Evolutionary conservation across 2,888 invertebrate genomes (phyloP), one percentile per base, ranked within the genome.

Genomic region (Drosophila robusta): DNA sequence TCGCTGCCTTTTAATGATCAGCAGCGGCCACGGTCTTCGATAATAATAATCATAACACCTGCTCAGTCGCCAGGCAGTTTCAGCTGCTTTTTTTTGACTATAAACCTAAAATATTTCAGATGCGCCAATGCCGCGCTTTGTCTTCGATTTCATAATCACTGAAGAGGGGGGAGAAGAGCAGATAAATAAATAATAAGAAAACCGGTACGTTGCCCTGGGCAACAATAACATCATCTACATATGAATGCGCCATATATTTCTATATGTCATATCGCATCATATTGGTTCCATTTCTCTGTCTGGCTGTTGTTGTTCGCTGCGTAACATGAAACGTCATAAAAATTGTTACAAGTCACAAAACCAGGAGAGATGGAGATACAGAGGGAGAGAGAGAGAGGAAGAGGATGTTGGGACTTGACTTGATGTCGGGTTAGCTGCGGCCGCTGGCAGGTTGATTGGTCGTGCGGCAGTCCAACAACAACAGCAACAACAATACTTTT

Each of bases 281-380:
- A 75, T 75, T 36, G 68, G 22, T 51, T 51, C 57, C 51, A 41
- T 41, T 47, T 56, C 32, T 54, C 51, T 47, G 36, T 18, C 22
- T 22, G 22, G 1, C 22, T 22, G 3, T 49, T 41, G 8, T 12
- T 29, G 26, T 46, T 56, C 32, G 22, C 29, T 54, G 44, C 77
- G 83, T 84, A 83, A 83, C 63, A 67, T 63, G 88, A 87, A 75
- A 89, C 86, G 81, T 81, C 84, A 89, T 89, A 72, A 85, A 81
- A 86, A 73, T 57, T 71, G 63, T 77, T 80, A 75, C 81, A 81
- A 84, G 54, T 70, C 76, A 72, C 63, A 56, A 47, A 73, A 64
- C 60, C 56, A 29, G 47, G 51, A 69, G 46, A 50, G 61, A 70
- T 57, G 51, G 56, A 64, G 57, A 61, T 46, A 29, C 32, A 4